These are phyloP conservation scores for Marronus borbonicus DNA, from an alignment of 2,888 invertebrate genomes.

Conservation along the genomic window DNA sequence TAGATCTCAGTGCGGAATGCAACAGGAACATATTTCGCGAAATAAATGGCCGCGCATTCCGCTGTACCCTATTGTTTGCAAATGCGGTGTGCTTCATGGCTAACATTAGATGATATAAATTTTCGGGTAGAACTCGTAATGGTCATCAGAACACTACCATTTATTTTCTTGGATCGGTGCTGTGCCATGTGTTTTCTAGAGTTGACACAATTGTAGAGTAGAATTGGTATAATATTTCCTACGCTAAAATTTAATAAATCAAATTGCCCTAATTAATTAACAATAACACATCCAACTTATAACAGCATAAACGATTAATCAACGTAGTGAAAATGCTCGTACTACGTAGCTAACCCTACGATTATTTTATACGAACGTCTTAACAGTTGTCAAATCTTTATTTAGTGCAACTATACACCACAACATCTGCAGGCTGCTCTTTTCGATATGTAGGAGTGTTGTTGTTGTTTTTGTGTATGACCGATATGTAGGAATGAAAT, in stretches of 20 bases:
- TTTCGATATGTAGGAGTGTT: too few relatives aligned
- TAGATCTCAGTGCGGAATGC: conserved; percentile 29
- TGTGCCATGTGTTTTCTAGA: background rate
- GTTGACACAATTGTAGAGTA: background rate
- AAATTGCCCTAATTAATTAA: too few relatives aligned
- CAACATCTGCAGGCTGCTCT: too few relatives aligned
- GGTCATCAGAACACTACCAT: conserved; percentile 29
- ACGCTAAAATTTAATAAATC: background rate
- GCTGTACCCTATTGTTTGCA: conserved; percentile 32
- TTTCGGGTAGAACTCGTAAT: conserved; percentile 9
- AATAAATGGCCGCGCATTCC: conserved; percentile 35
- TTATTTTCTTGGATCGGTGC: conserved; percentile 22
- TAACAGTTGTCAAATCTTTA: too few relatives aligned
- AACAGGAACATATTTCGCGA: conserved; percentile 40
- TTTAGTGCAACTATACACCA: too few relatives aligned
- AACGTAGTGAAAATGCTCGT: too few relatives aligned
- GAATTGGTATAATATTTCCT: background rate
- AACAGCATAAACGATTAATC: too few relatives aligned
- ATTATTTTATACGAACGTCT: too few relatives aligned
- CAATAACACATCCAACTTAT: too few relatives aligned
- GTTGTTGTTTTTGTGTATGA: too few relatives aligned
- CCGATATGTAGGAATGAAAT: too few relatives aligned
- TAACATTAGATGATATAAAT: conserved; percentile 41
- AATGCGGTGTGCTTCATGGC: conserved; percentile 37
- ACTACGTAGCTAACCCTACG: too few relatives aligned